These are phyloP conservation scores for Passer montanus DNA, from an alignment of 2,113 vertebrate genomes.

Conservation along the genomic window DNA sequence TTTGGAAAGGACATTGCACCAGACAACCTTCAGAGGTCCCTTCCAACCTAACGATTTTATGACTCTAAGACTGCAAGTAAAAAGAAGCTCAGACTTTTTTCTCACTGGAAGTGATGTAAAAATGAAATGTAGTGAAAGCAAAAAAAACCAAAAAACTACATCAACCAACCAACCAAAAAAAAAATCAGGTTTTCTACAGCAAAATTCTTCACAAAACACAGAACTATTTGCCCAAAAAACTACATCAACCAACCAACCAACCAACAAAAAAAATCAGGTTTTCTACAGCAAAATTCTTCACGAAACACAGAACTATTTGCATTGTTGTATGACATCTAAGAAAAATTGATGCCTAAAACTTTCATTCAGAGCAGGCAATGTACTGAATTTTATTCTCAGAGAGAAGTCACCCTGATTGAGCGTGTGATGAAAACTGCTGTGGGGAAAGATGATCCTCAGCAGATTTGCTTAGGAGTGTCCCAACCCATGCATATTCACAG, in stretches of 20 bases:
- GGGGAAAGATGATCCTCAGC: neutral
- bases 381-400: neutral
- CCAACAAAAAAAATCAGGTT: fast-evolving
- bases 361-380: neutral
- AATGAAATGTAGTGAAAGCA: neutral
- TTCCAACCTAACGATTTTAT: neutral
- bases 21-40: neutral
- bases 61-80: neutral
- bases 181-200: neutral
- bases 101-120: neutral
- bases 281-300: neutral
- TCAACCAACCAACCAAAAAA: neutral
- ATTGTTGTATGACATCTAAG: neutral
- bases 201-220: neutral
- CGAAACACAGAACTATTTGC: neutral
- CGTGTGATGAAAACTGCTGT: neutral
- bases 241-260: neutral
- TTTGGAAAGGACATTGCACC: neutral
- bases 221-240: neutral
- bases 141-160: too few species aligned
- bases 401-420: neutral
- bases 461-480: neutral
- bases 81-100: neutral
- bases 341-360: neutral
- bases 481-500: neutral